Conservation (phyloP, 2,113 vertebrate genomes). For the Ammodytes dubius region DNA sequence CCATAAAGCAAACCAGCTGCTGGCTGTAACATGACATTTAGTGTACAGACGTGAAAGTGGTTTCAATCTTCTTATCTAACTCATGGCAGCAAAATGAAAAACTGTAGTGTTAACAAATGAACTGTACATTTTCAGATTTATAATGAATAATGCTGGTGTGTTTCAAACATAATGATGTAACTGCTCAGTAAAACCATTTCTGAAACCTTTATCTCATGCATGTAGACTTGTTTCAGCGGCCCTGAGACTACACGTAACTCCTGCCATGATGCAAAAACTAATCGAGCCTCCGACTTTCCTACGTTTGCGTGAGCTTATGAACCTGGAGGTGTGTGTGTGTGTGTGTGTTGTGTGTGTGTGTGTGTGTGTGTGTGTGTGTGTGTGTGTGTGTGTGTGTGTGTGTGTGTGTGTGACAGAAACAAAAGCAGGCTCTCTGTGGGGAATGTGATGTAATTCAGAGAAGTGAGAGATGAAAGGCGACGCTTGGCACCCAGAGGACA, state of each 20-base stretch:
- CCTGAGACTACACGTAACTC: background rate
- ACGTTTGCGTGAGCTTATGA: slow-evolving; percentile 39
- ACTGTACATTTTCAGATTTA: background rate
- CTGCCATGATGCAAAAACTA: slow-evolving; percentile 5
- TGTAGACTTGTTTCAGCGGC: background rate
- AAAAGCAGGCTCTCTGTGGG: slow-evolving; percentile 42
- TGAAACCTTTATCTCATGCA: background rate
- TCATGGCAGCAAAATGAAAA: background rate
- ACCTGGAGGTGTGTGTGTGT: slow-evolving; percentile 42
- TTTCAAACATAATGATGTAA: background rate
- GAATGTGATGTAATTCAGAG: slow-evolving; percentile 70
- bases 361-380: no score
- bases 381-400: no score
- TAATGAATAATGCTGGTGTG: background rate
- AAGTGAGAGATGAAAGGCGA: slow-evolving; percentile 67
- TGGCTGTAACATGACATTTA: background rate
- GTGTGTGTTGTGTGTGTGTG: no score
- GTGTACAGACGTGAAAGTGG: background rate
- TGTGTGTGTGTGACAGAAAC: slow-evolving; percentile 22
- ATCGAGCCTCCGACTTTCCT: slow-evolving; percentile 9
- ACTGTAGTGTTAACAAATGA: background rate
- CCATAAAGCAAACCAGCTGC: background rate
- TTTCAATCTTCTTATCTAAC: background rate
- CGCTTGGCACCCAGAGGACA: slow-evolving; percentile 51
- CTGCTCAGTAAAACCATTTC: background rate